These are phyloP conservation scores for Tylochromis polylepis DNA, from an alignment of 2,113 vertebrate genomes.

Conservation along the genomic window DNA sequence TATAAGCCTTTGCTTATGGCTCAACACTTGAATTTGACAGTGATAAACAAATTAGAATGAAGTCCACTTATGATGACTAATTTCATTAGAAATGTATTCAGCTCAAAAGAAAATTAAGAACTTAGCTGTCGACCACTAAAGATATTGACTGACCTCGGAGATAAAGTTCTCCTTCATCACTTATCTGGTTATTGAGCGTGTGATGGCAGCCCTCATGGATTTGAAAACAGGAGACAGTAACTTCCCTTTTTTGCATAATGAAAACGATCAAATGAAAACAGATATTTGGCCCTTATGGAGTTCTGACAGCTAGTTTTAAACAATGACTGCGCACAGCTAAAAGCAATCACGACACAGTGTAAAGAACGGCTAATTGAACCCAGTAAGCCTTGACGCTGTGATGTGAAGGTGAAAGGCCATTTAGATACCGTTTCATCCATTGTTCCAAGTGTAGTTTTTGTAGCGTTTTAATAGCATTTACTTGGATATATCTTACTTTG, in stretches of 20 bases:
- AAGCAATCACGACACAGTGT: background rate
- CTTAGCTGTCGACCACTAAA: background rate
- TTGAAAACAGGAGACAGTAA: background rate
- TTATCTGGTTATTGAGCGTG: constrained; percentile 14
- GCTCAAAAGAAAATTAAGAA: background rate
- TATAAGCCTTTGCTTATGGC: background rate
- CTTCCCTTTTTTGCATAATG: background rate
- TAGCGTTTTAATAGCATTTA: background rate
- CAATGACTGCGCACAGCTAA: background rate
- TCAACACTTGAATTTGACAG: background rate
- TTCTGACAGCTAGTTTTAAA: background rate
- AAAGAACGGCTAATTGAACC: background rate
- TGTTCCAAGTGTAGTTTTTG: fast-evolving
- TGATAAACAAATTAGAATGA: background rate
- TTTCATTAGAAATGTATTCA: background rate
- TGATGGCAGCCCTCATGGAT: background rate
- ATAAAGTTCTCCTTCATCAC: constrained; percentile 8
- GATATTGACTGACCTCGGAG: background rate
- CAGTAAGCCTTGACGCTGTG: background rate
- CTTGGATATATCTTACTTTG: background rate
- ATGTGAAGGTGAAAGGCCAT: background rate
- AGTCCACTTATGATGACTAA: background rate
- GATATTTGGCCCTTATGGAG: background rate
- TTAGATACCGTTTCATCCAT: background rate
- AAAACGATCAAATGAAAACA: constrained; percentile 2